phyloP scores from a whole-genome alignment of 2,113 vertebrate genomes.

The Cnemophilus loriae region DNA sequence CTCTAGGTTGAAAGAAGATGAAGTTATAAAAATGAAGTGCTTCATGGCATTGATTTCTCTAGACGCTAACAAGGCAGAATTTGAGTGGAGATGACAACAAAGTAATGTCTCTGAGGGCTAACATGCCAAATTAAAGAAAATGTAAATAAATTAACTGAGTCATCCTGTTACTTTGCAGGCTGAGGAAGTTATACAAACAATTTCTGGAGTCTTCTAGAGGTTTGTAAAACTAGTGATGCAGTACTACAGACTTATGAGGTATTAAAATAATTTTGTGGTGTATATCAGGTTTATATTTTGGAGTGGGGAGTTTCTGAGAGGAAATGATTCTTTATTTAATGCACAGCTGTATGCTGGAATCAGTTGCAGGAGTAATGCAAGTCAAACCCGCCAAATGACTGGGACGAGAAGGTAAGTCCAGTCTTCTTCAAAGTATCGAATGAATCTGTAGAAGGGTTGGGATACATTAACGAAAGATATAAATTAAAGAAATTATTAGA shows the following conservation, averaged over 20 bases:
- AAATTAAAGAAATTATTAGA: neutral
- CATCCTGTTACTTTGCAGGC: neutral
- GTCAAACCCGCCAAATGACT: neutral
- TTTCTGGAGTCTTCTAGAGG: slow-evolving; percentile 1
- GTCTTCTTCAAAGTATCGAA: neutral
- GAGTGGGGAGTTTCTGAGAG: neutral
- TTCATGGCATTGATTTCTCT: slow-evolving; percentile 39
- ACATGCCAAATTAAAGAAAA: slow-evolving; percentile 42
- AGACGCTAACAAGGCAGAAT: neutral
- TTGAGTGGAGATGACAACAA: slow-evolving; percentile 23
- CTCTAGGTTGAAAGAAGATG: slow-evolving; percentile 24
- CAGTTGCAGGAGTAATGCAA: neutral
- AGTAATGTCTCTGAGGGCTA: slow-evolving; percentile 16
- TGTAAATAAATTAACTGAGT: slow-evolving; percentile 41
- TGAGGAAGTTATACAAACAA: neutral
- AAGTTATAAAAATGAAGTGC: slow-evolving; percentile 37
- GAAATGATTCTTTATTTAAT: neutral
- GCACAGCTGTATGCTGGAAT: neutral
- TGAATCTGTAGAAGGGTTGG: neutral
- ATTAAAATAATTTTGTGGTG: neutral
- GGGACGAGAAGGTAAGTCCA: neutral
- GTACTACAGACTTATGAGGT: neutral
- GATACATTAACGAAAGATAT: neutral
- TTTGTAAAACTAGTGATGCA: neutral
- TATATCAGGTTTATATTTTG: neutral